These are phyloP conservation scores for Melanotus villosus DNA, from an alignment of 2,888 invertebrate species.

Conservation along the genomic window DNA sequence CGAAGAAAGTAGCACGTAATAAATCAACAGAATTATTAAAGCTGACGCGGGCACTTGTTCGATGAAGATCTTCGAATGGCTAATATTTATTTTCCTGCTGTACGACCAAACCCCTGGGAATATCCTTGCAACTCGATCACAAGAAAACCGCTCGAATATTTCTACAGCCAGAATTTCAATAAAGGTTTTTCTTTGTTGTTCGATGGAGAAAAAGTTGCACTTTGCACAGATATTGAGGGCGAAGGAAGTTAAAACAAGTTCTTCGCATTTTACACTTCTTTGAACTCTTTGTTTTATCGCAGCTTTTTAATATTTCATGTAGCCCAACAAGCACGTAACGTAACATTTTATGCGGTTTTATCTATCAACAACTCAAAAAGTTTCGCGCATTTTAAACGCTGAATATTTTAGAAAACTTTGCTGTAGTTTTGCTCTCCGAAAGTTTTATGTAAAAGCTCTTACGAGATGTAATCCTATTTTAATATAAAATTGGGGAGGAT, in stretches of 20 bases:
- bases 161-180: conserved; percentile 35
- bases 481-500: conserved; percentile 27
- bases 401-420: conserved; percentile 35
- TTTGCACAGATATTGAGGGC: conserved; percentile 23
- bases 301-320: conserved; percentile 36
- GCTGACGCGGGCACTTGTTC: conserved; percentile 13
- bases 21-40: conserved; percentile 12
- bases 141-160: conserved; percentile 13
- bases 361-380: conserved; percentile 9
- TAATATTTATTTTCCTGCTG: conserved; percentile 1
- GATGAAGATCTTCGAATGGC: neutral
- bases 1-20: neutral
- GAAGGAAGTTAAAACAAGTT: conserved; percentile 11
- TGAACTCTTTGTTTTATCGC: conserved; percentile 31
- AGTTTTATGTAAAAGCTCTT: conserved; percentile 28
- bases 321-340: conserved; percentile 13
- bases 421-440: conserved; percentile 20
- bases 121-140: neutral
- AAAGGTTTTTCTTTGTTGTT: conserved; percentile 33
- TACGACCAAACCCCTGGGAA: neutral
- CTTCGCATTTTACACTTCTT: conserved; percentile 36
- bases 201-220: conserved; percentile 27
- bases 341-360: conserved; percentile 2
- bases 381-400: conserved; percentile 4
- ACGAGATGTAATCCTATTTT: conserved; percentile 31